A percentile compares a stretch with the other conserved stretches of the same genome.
Evolutionary conservation across 1,140 invertebrate species (phyloP).

Genomic region (Mya arenaria): DNA sequence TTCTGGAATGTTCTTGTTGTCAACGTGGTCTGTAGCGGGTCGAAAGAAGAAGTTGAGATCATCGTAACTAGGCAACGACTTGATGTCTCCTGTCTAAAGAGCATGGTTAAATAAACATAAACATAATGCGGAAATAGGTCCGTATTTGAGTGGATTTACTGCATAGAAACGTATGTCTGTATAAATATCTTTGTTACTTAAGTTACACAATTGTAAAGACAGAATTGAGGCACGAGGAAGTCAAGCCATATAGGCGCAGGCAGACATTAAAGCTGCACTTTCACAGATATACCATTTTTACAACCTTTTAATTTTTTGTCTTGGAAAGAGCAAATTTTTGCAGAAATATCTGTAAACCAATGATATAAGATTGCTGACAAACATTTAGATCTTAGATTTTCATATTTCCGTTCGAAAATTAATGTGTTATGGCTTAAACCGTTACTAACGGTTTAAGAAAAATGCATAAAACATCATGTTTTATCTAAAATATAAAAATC

Average conservation of each 20-base stretch:
- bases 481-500: no score
- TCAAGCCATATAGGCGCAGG: not conserved
- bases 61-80: conserved; percentile 89
- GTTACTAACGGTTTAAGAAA: no score
- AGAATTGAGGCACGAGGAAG: not conserved
- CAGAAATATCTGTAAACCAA: no score
- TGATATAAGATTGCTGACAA: no score
- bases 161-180: not conserved
- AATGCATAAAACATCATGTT: no score
- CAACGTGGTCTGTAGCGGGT: conserved; percentile 56
- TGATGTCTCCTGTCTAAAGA: conserved; percentile 79
- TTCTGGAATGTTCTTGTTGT: conserved; percentile 69
- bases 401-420: no score
- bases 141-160: not conserved
- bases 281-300: no score
- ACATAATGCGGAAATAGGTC: not conserved
- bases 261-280: no score
- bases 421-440: no score
- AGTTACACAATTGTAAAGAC: not conserved
- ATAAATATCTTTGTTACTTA: not conserved
- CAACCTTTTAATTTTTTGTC: no score
- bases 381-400: no score
- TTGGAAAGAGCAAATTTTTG: no score
- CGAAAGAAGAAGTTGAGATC: conserved; percentile 88
- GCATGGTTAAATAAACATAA: not conserved